Conservation (phyloP, 2,888 invertebrate species). For the Halocaridina rubra region DNA sequence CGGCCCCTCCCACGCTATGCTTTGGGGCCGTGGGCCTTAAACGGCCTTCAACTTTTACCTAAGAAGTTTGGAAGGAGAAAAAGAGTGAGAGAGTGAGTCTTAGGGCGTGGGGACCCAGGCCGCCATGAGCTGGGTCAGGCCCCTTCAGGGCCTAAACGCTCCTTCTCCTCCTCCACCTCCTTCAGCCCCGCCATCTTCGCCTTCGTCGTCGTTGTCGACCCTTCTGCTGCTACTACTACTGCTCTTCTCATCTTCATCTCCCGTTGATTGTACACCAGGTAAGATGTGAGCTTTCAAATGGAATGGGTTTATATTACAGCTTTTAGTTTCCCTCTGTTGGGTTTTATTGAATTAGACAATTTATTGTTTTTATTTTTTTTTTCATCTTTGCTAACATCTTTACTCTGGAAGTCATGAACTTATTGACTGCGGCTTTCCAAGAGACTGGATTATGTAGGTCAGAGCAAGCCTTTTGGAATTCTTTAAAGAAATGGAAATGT, state of each 20-base stretch:
- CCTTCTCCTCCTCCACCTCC: conserved; percentile 15
- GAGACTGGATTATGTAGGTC: too few species aligned
- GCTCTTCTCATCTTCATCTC: not conserved
- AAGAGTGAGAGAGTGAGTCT: conserved; percentile 21
- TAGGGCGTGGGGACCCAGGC: conserved; percentile 36
- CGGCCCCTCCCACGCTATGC: conserved; percentile 33
- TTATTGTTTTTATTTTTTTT: too few species aligned
- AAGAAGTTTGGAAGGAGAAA: too few species aligned
- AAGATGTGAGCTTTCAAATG: not conserved
- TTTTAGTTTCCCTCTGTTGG: not conserved
- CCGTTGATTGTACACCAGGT: not conserved
- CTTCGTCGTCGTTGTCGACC: not conserved
- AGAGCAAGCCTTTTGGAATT: too few species aligned
- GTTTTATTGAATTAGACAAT: not conserved
- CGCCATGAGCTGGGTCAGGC: conserved; percentile 44
- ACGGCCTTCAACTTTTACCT: too few species aligned
- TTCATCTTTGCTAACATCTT: too few species aligned
- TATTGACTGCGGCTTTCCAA: too few species aligned
- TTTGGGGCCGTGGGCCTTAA: too few species aligned
- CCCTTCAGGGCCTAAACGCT: conserved; percentile 20
- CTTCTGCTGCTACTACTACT: not conserved
- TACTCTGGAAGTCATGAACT: too few species aligned
- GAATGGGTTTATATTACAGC: too few species aligned
- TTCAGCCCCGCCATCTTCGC: not conserved
- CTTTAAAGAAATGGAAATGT: too few species aligned